Base-by-base conservation (phyloP, 2,888 invertebrate species). In the Apodemia mormo region DNA sequence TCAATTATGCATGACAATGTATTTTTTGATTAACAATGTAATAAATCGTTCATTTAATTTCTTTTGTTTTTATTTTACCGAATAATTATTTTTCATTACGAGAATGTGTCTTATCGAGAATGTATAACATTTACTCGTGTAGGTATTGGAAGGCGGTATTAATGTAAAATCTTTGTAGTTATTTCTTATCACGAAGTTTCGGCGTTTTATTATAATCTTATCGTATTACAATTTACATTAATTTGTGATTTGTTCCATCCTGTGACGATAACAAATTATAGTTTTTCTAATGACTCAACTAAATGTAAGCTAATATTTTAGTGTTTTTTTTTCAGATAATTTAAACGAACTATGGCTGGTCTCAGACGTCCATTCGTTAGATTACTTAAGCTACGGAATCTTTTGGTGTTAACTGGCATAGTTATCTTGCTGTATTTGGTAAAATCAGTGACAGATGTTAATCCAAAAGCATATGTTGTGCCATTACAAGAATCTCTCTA, bases 381-480 rank as follows among this genome's bases (percentile, higher is more conserved):
- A n/a, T 72, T 89, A 4, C 72, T 90, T 10, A 82, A 86, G 71
- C 65, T 88, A 1, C 82, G 89, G 1, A 90, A 87, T 72, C 81
- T 92, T 2, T 14, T 87, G 2, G 73, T 81, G n/a, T 65, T 90
- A 9, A 87, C 87, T 2, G n/a, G 85, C 12, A 71, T 89, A 40
- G 75, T 89, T 0, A 79, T 86, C 22, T 58, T 88, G 9, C 67
- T 90, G 54, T 90, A 89, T 71, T 72, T 84, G n/a, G 69, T 85
- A 0, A 87, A 82, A 74, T 73, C 76, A 1, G 73, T 85, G 2
- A 70, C 68, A 74, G 78, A 78, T 37, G 49, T 77, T 0, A 76
- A 82, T 2, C 72, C 70, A n/a, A 69, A 77, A 8, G 40, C 68
- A 7, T 71, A 78, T 7, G 67, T 73, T 12, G 76, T 77, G 8